phyloP scores from a whole-genome alignment of 2,113 vertebrate species.

The Pongo abelii region DNA sequence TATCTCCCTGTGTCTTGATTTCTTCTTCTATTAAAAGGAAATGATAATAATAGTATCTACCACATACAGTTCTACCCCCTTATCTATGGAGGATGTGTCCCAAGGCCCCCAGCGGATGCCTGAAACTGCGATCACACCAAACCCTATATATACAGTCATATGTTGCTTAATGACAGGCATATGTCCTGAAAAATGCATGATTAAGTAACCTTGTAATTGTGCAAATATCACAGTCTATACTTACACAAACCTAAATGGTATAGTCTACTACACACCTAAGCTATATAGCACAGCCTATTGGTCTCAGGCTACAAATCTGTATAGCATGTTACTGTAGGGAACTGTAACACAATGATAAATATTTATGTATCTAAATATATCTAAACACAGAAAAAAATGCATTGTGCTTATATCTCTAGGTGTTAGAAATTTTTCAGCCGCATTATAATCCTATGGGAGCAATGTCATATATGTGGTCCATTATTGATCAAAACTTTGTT shows the following conservation, averaged over 20 bases:
- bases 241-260: background rate
- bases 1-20: background rate
- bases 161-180: background rate
- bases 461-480: background rate
- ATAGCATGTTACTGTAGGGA: background rate
- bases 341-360: background rate
- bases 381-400: background rate
- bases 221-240: background rate
- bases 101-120: background rate
- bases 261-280: background rate
- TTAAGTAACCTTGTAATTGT: background rate
- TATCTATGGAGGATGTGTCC: background rate
- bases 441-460: background rate
- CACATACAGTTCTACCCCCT: background rate
- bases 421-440: background rate
- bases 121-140: background rate
- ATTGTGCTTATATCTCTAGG: background rate
- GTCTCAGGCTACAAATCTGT: background rate
- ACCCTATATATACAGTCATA: background rate
- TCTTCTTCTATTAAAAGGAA: conserved; percentile 37
- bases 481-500: background rate
- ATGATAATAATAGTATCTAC: background rate
- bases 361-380: background rate
- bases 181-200: background rate
- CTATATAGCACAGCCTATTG: background rate